phyloP scores from a whole-genome alignment of 2,888 invertebrate genomes.

The Auanema freiburgensis region DNA sequence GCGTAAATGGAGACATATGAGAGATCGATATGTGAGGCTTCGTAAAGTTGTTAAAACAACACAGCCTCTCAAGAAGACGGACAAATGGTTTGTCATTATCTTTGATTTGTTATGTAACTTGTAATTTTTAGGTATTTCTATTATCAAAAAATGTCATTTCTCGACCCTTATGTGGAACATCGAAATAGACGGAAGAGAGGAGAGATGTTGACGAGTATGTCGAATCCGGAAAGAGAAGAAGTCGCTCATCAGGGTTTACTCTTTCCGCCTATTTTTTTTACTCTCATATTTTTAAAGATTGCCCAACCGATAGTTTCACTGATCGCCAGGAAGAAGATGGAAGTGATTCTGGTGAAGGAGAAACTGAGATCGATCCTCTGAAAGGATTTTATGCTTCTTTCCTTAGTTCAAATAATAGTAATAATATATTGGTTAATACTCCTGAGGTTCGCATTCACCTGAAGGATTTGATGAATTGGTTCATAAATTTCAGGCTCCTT shows the following conservation, averaged over 20 bases:
- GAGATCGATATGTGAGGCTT: conserved; percentile 43
- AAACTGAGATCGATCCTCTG: conserved; percentile 17
- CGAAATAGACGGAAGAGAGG: conserved; percentile 30
- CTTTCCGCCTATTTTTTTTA: no score
- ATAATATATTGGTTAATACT: no score
- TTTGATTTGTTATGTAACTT: not conserved
- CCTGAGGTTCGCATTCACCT: no score
- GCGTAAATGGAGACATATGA: conserved; percentile 43
- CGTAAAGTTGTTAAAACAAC: conserved; percentile 33
- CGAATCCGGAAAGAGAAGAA: conserved; percentile 5
- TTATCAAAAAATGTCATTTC: conserved; percentile 37
- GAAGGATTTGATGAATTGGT: no score
- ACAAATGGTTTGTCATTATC: conserved; percentile 31
- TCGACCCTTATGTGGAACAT: conserved; percentile 43
- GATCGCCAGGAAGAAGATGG: conserved; percentile 15
- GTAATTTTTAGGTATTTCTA: conserved; percentile 30
- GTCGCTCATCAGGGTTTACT: no score
- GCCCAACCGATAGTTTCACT: not conserved
- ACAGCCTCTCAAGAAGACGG: conserved; percentile 29
- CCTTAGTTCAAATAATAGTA: not conserved
- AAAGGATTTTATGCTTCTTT: conserved; percentile 24
- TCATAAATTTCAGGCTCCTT: no score
- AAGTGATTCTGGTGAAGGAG: conserved; percentile 23
- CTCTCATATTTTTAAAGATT: not conserved
- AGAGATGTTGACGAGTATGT: conserved; percentile 17